Conservation (phyloP, 35 echinoderm and acorn worm genomes). For the Hemicentrotus pulcherrimus region DNA sequence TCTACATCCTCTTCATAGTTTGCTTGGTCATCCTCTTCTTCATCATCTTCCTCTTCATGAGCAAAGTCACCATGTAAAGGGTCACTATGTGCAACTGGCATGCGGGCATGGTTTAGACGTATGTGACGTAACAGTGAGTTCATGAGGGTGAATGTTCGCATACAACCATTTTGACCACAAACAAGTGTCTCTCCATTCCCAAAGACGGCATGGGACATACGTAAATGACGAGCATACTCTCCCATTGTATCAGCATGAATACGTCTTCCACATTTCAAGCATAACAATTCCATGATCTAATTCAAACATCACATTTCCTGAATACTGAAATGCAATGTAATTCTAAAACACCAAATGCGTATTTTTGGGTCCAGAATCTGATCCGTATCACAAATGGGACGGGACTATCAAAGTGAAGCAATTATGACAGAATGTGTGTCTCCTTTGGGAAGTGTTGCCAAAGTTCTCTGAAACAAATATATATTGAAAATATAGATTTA, state of each 20-base stretch:
- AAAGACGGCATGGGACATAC: conserved; percentile 3
- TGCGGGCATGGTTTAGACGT: conserved; percentile 18
- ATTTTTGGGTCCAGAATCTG: no score
- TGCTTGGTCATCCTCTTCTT: background rate
- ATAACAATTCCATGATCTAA: background rate
- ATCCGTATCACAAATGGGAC: no score
- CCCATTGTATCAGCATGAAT: conserved; percentile 18
- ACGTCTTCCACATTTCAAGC: background rate
- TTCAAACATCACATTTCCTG: no score
- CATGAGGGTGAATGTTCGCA: conserved; percentile 50
- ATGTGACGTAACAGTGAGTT: conserved; percentile 55
- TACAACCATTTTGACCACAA: conserved; percentile 70
- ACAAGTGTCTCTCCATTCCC: conserved; percentile 36
- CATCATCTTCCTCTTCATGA: background rate
- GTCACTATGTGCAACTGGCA: background rate
- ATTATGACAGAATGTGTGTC: no score
- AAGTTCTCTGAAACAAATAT: no score
- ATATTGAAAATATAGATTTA: no score
- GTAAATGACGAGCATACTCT: conserved; percentile 49
- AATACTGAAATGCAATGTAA: no score
- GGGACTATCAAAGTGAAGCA: no score
- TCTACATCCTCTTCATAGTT: conserved; percentile 24
- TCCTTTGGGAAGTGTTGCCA: no score
- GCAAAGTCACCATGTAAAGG: background rate
- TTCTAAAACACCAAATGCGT: no score